phyloP scores from a whole-genome alignment of 2,113 vertebrate species.

The Empidonax traillii region DNA sequence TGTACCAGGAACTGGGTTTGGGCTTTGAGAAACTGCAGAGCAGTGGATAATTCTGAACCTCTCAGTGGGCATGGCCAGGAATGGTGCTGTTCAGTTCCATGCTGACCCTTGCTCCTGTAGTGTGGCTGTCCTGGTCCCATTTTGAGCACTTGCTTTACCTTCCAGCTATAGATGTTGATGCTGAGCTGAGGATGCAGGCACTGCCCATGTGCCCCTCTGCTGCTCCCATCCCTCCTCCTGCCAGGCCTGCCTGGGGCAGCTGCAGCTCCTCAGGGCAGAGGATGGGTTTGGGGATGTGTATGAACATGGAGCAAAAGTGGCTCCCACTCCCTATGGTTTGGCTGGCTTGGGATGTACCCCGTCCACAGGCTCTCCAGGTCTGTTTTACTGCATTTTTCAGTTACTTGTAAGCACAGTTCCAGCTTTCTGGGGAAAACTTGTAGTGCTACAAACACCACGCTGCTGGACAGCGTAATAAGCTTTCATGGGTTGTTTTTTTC shows the following conservation, averaged over 20 bases:
- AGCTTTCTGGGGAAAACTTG: background rate
- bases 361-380: background rate
- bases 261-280: background rate
- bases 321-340: rapidly evolving
- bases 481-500: background rate
- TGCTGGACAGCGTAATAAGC: rapidly evolving
- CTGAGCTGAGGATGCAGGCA: background rate
- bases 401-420: background rate
- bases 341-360: background rate
- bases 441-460: rapidly evolving
- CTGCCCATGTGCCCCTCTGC: background rate
- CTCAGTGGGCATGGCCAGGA: rapidly evolving
- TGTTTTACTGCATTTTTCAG: background rate
- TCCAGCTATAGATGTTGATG: background rate
- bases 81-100: background rate
- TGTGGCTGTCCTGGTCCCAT: rapidly evolving
- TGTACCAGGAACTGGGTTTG: background rate
- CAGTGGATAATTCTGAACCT: background rate
- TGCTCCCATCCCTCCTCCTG: background rate
- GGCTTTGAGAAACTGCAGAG: background rate
- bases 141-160: background rate
- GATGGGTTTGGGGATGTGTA: background rate
- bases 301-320: too few species aligned
- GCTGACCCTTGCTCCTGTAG: background rate
- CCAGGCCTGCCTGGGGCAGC: background rate